A percentile compares a stretch with the other conserved stretches of the same genome.
phyloP scores from a whole-genome alignment of 2,797 vertebrate genomes.

The Anableps anableps region DNA sequence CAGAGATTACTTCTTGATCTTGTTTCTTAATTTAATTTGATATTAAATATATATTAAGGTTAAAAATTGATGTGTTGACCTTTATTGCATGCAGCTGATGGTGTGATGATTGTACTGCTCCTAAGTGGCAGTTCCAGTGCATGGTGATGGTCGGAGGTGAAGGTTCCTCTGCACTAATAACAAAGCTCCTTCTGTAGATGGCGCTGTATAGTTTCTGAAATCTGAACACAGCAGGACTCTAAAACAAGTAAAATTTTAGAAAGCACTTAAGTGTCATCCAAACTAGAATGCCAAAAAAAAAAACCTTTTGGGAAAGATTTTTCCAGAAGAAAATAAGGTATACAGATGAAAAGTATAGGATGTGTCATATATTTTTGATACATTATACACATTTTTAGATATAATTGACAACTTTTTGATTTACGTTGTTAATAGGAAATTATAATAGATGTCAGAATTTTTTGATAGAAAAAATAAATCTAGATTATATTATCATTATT shows the following conservation, averaged over 20 bases:
- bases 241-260: conserved; percentile 53
- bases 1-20: background rate
- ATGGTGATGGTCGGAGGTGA: conserved; percentile 45
- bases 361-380: background rate
- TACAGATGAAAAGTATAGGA: background rate
- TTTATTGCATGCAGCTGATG: conserved; percentile 37
- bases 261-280: conserved; percentile 27
- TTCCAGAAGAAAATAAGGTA: background rate
- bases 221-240: conserved; percentile 6
- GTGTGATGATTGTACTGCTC: conserved; percentile 50
- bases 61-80: conserved; percentile 23
- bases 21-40: conserved; percentile 12
- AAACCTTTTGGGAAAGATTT: background rate
- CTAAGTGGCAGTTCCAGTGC: conserved; percentile 29
- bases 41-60: background rate
- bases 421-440: background rate
- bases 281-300: conserved; percentile 21
- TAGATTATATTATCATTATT: background rate
- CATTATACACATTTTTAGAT: background rate
- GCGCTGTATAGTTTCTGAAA: conserved; percentile 87
- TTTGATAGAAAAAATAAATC: background rate
- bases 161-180: conserved; percentile 14
- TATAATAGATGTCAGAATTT: background rate
- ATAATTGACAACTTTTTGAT: background rate
- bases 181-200: conserved; percentile 86